Base-by-base conservation (phyloP, 2,113 vertebrate species). In the Pithys albifrons region DNA sequence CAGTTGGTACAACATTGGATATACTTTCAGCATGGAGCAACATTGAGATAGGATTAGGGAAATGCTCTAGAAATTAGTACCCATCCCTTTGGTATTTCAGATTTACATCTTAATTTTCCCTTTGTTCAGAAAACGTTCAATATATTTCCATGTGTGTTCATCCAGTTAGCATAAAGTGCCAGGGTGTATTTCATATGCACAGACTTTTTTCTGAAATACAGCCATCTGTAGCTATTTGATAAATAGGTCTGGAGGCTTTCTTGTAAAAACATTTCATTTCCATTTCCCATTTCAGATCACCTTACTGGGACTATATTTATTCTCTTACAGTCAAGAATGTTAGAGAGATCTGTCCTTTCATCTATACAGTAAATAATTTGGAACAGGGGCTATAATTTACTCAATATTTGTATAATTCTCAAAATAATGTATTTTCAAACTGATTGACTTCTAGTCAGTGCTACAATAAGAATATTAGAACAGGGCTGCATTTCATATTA, bases 221-320 rank as follows among this genome's bases (percentile, higher is more conserved):
- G 55, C 23, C 29, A 39, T 76, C 46, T 58, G 59, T 14, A 87
- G 65, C 27, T 69, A 33, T 82, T 95, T 89, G 91, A 76, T 85
- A 85, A 85, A 81, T 14, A 76, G 9, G 9, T 24, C 55, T 85
- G 54, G 22, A 83, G 54, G 51, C 28, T 80, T 89, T 76, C 62
- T 62, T 87, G 31, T 72, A 66, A 91, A 85, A 91, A 72, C 6
- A 73, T 90, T 95, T 91, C 18, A 45, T 51, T 94, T 87, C 45
- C 37, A 73, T 88, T 85, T 91, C 48, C 69, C 74, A n/a, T 93
- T 96, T 83, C 71, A 74, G 35, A 80, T 85, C 75, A 86, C 35
- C 64, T 88, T 83, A 14, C 41, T 85, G 62, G 29, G 29, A 84
- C 17, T 88, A 6, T 2, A n/a, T 71, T 89, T 88, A 46, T 85